A percentile compares a stretch with the other conserved stretches of the same genome.
phyloP scores from a whole-genome alignment of 30 jellyfish, hydroid and myxozoan genomes.

The Chironex yamaguchii region DNA sequence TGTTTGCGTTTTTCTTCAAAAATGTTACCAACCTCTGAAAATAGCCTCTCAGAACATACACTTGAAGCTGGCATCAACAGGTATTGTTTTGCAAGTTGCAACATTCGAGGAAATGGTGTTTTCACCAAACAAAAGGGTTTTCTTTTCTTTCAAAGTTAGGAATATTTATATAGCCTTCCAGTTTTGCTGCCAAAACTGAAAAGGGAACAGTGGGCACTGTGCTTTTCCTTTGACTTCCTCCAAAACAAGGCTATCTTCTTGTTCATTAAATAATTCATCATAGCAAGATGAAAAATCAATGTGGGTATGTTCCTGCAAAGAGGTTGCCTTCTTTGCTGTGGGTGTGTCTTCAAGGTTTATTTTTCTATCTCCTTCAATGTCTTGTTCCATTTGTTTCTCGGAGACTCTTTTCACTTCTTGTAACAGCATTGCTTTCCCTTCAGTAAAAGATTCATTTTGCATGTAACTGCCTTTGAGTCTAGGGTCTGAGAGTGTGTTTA shows the following conservation, averaged over 20 bases:
- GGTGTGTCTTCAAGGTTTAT: not conserved
- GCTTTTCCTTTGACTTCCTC: not conserved
- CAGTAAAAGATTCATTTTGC: not conserved
- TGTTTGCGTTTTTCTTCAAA: constrained; percentile 48
- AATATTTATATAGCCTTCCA: constrained; percentile 29
- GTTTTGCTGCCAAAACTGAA: constrained; percentile 25
- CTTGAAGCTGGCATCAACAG: constrained; percentile 46
- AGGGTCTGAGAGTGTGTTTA: not conserved
- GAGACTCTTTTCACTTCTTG: too few species aligned
- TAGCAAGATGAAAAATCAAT: constrained; percentile 59
- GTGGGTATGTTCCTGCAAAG: constrained; percentile 64
- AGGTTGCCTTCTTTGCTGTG: constrained; percentile 6
- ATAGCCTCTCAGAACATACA: constrained; percentile 64
- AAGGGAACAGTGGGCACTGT: constrained; percentile 24
- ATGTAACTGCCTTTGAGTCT: not conserved
- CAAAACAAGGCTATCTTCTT: not conserved
- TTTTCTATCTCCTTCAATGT: not conserved
- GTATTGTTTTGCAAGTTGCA: constrained; percentile 17
- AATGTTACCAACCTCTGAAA: constrained; percentile 77
- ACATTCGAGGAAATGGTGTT: constrained; percentile 56
- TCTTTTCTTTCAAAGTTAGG: constrained; percentile 29
- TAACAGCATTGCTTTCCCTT: not conserved
- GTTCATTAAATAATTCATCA: constrained; percentile 51
- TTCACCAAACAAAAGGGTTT: constrained; percentile 61
- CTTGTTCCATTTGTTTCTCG: not conserved